Evolutionary conservation across 2,113 vertebrate species (phyloP).

Genomic region (Bubalus kerabau): DNA sequence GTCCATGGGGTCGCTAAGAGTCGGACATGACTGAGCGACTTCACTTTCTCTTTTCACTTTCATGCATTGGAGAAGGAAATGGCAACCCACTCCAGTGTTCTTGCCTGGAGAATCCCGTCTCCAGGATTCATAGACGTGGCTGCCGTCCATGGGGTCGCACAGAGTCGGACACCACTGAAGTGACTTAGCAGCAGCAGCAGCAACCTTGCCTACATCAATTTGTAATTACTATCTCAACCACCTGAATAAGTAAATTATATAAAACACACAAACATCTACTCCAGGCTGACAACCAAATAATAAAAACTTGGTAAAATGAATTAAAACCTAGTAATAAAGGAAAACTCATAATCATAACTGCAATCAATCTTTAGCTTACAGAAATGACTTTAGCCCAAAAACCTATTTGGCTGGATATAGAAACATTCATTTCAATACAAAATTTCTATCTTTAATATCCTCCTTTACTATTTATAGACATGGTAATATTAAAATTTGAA

Average conservation of each 20-base stretch:
- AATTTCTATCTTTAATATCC: neutral
- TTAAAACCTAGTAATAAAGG: neutral
- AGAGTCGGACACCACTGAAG: too few species aligned
- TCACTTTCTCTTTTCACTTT: too few species aligned
- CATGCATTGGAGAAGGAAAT: too few species aligned
- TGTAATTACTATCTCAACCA: constrained; percentile 25
- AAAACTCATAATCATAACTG: neutral
- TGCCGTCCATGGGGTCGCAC: too few species aligned
- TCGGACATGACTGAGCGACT: too few species aligned
- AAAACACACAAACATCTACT: constrained; percentile 10
- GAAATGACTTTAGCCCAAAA: constrained; percentile 20
- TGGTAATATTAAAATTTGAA: neutral
- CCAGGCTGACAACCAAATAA: neutral
- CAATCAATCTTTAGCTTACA: neutral
- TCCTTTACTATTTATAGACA: neutral
- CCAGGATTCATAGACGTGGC: too few species aligned
- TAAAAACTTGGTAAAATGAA: constrained; percentile 26
- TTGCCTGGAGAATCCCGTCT: too few species aligned
- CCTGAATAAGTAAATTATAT: constrained; percentile 12
- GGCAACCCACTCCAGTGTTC: too few species aligned
- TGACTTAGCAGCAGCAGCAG: too few species aligned
- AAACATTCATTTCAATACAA: neutral
- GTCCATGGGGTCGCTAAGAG: too few species aligned
- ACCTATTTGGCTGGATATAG: neutral
- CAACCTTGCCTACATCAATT: neutral